phyloP scores from a whole-genome alignment of 2,113 vertebrate species.

The Butorides virescens region DNA sequence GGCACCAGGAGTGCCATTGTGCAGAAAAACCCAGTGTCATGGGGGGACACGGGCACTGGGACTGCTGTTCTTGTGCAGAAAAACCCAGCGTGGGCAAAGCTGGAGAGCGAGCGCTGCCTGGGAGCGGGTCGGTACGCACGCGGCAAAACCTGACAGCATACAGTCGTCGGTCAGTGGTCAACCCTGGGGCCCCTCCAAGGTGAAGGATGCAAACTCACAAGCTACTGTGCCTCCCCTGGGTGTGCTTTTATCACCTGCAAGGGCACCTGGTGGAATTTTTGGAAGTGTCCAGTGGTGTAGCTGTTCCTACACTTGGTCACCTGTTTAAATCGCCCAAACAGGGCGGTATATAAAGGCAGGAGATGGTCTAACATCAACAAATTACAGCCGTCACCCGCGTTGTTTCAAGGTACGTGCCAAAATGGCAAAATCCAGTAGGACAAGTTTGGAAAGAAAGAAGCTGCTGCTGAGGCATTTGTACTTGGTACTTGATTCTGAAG shows the following conservation, averaged over 20 bases:
- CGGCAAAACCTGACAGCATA: neutral
- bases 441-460: conserved; percentile 2
- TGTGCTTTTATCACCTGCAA: neutral
- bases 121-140: neutral
- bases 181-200: neutral
- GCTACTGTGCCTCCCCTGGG: neutral
- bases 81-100: neutral
- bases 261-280: neutral
- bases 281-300: neutral
- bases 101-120: neutral
- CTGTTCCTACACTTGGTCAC: neutral
- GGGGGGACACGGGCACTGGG: fast-evolving
- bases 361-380: neutral
- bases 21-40: neutral
- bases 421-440: neutral
- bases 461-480: neutral
- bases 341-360: neutral
- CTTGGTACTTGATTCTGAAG: neutral
- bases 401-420: neutral
- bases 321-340: neutral
- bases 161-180: neutral
- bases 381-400: neutral
- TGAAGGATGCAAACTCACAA: neutral
- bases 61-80: neutral
- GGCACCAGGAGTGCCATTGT: too few species aligned